Base-by-base conservation (phyloP, 2,888 invertebrate genomes). In the Synergus itoensis region DNA sequence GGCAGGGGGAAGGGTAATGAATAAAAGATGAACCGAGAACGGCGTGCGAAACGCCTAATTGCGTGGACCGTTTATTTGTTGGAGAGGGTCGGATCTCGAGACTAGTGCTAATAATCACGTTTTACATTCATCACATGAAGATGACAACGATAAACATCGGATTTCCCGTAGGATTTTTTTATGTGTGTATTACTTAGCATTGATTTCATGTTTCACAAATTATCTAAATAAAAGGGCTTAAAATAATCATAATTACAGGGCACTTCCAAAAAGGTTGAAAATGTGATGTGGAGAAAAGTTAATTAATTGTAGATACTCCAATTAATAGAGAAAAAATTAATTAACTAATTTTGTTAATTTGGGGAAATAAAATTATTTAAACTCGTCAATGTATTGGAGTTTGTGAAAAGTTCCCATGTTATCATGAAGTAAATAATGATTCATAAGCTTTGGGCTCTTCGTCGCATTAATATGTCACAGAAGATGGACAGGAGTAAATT, bases 1-100 rank as follows among this genome's bases (percentile, higher is more conserved):
- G 83, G 83, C 85, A 85, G 85, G 82, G 28, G 21, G 76, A 84
- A 80, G 81, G 83, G 84, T 80, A 79, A 90, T 91, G 91, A 91
- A 91, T 91, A 91, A 91, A 91, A 91, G 89, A 91, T 91, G 91
- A 91, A 88, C 79, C 85, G 83, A 82, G 84, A 87, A 87, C 86
- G 84, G 84, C 85, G 89, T 89, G 90, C 89, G 89, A 90, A 90
- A 89, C 90, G 89, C 88, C 90, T 91, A 91, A 91, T 91, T 91
- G 91, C 90, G 88, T 88, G 88, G 90, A 89, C 90, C 90, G 91
- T 90, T 90, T n/a, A 82, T 80, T 81, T 82, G 80, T 80, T 77
- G 81, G 81, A 83, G 84, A 78, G 78, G 83, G 79, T 77, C 77
- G 80, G 80, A 82, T 84, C 81, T 82, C 80, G 83, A 77, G 83